Evolutionary conservation across 2,888 invertebrate species (phyloP), one percentile per base, ranked within the genome.

Genomic region (Cataglyphis altisquamis): DNA sequence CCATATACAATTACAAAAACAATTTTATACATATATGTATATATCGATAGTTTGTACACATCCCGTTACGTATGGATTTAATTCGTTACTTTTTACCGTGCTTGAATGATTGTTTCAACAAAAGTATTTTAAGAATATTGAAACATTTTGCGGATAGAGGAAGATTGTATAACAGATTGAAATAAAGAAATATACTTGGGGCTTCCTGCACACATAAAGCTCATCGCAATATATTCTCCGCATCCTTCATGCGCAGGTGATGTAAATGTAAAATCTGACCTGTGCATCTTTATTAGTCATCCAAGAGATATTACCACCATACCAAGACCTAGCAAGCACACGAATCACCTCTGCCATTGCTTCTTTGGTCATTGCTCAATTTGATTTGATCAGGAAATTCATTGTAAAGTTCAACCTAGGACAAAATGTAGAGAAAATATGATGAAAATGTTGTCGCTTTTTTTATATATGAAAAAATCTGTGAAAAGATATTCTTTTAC

Each of bases 331-430:
- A 97, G 96, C 97, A 97, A 95, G 97, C 97, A 95, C 97, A 97
- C 94, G 97, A 97, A 95, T 97, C 97, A 91, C 96, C 96, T 93
- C 97, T 97, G 94, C 97, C 96, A 93, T 96, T 97, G 94, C 96
- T 97, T 92, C 96, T 96, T 94, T 97, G 97, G 94, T 97, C 96
- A 93, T 97, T 97, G 91, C 97, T 97, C 92, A 98, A 96, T 95
- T 97, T 98, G 95, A 99, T 99, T 96, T 98, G 98, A 95, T 99
- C 99, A 60, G 99, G 99, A 95, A 99, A 99, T 95, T 99, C 99
- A 95, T 99, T 99, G 96, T 98, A 98, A 85, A 99, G 96, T 94
- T 99, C 99, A 89, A 98, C 98, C 95, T 96, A 64, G 9, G 18
- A 70, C 55, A 84, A 64, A 66, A 77, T n/a, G 21, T 62, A 15